These are phyloP conservation scores for Cyprinus carpio DNA, from an alignment of 2,113 vertebrate species.

Conservation along the genomic window DNA sequence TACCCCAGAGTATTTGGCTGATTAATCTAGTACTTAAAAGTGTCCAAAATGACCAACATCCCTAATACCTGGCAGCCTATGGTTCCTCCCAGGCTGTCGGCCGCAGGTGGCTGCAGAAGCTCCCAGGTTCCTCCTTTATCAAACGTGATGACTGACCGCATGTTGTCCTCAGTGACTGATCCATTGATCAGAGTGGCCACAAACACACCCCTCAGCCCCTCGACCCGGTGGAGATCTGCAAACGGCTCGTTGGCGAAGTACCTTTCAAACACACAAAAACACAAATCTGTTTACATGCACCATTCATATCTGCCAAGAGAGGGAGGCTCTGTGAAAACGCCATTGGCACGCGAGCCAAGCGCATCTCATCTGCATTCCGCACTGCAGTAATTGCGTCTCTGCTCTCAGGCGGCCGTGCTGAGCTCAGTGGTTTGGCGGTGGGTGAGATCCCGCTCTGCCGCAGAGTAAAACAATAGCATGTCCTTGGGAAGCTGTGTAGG, in stretches of 20 bases:
- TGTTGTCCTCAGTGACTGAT: conserved; percentile 90
- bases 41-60: background rate
- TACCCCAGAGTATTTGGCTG: background rate
- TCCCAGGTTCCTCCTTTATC: conserved; percentile 99
- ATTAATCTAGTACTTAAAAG: background rate
- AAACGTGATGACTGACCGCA: conserved; percentile 96
- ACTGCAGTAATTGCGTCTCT: conserved; percentile 34
- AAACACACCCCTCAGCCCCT: conserved; percentile 90
- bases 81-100: conserved; percentile 85
- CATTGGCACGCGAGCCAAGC: background rate
- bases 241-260: conserved; percentile 96
- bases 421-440: conserved; percentile 23
- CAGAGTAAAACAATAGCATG: conserved; percentile 32
- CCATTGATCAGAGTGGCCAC: conserved; percentile 92
- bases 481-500: conserved; percentile 31
- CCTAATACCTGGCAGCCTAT: conserved; percentile 87
- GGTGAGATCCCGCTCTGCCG: conserved; percentile 12
- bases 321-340: conserved; percentile 65
- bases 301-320: conserved; percentile 83
- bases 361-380: conserved; percentile 45
- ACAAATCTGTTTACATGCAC: conserved; percentile 6
- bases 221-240: conserved; percentile 92
- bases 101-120: conserved; percentile 85
- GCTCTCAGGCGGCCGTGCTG: conserved; percentile 28
- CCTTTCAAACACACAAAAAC: conserved; percentile 67